Conservation (phyloP, 2,888 invertebrate species). For the Cryptocheilus praepositus region DNA sequence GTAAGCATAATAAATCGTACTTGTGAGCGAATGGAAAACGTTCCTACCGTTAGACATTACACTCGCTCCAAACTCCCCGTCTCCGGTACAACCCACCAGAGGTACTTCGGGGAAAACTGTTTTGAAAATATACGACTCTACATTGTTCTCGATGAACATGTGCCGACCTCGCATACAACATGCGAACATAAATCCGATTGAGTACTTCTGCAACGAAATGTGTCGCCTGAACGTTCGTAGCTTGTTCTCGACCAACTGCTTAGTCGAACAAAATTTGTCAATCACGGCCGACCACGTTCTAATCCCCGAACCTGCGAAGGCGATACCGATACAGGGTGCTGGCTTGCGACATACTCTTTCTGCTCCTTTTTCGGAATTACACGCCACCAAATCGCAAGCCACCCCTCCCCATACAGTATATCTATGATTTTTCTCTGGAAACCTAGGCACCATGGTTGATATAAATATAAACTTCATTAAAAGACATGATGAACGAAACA, state of each 20-base stretch:
- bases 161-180: slow-evolving; percentile 62
- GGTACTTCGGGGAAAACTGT: slow-evolving; percentile 66
- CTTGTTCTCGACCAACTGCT: slow-evolving; percentile 51
- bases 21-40: slow-evolving; percentile 10
- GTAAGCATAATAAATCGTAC: neutral
- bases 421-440: slow-evolving; percentile 10
- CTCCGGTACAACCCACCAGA: slow-evolving; percentile 65
- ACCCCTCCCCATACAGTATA: slow-evolving; percentile 62
- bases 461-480: slow-evolving; percentile 1
- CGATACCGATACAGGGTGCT: slow-evolving; percentile 52
- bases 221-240: slow-evolving; percentile 52
- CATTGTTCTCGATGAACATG: slow-evolving; percentile 47
- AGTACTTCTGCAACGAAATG: slow-evolving; percentile 61
- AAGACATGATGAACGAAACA: neutral
- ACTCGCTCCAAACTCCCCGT: slow-evolving; percentile 66
- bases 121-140: slow-evolving; percentile 65
- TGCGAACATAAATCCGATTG: slow-evolving; percentile 67
- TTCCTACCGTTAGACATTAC: slow-evolving; percentile 52
- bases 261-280: slow-evolving; percentile 39
- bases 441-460: slow-evolving; percentile 13
- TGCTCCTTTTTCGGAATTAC: slow-evolving; percentile 26
- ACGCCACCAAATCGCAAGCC: slow-evolving; percentile 50
- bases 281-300: slow-evolving; percentile 66
- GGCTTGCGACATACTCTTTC: slow-evolving; percentile 5
- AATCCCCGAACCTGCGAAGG: slow-evolving; percentile 59